Conservation (phyloP, 2,113 vertebrate species). For the Machaerirhynchus nigripectus region DNA sequence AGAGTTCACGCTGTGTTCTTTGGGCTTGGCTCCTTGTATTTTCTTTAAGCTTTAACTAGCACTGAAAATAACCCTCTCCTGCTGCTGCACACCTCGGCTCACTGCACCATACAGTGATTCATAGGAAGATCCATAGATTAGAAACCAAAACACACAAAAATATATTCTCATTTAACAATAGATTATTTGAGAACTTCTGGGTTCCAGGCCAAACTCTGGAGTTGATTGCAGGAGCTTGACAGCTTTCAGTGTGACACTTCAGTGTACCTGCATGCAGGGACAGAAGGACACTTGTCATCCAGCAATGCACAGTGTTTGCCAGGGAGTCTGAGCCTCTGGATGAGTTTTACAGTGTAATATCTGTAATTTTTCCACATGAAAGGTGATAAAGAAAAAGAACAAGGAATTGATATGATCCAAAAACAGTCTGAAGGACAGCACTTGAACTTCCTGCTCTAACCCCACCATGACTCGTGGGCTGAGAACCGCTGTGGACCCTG, state of each 20-base stretch:
- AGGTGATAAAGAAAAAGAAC: not conserved
- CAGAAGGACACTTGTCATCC: not conserved
- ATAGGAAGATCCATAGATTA: not conserved
- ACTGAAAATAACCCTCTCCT: not conserved
- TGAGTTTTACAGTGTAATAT: not conserved
- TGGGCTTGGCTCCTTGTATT: not conserved
- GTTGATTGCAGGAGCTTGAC: not conserved
- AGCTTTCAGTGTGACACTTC: not conserved
- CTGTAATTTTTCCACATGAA: not conserved
- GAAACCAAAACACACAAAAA: not conserved
- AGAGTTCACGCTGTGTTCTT: not conserved
- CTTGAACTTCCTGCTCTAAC: conserved; percentile 86
- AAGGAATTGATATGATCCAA: not conserved
- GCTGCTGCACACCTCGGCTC: not conserved
- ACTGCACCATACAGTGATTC: not conserved
- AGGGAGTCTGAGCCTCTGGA: not conserved
- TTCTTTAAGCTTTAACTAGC: not conserved
- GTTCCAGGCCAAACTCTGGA: not conserved
- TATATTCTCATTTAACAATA: not conserved
- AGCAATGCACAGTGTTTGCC: not conserved
- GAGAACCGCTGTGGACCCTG: conserved; percentile 85
- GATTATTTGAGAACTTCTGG: not conserved
- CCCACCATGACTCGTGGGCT: conserved; percentile 78
- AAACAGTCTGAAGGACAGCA: conserved; percentile 67
- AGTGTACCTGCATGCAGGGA: not conserved